Base-by-base conservation (phyloP, 2,888 invertebrate genomes). In the Hedychridium roseum region DNA sequence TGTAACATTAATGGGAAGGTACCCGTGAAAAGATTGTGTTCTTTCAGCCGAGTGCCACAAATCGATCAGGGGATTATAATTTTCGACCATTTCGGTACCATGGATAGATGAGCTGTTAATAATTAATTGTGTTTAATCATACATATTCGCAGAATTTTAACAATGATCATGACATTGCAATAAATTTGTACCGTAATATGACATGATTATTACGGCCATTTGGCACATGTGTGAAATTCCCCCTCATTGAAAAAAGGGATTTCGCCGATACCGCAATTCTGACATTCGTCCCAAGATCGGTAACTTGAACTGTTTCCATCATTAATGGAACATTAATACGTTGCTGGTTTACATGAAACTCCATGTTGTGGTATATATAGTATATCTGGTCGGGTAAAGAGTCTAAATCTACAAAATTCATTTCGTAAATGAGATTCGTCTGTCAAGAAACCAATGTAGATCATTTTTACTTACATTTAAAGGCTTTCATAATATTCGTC, bases 11-110 rank as follows among this genome's bases (percentile, higher is more conserved):
- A 87, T 81, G 0, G 88, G 88, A 2, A 88, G 66, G 59, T 88
- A 88, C 0, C 85, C 84, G 1, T 89, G 85, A 46, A 88, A 74
- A 0, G 88, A 88, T 64, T 88, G 86, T 50, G 87, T 86, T n/a
- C 88, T 83, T 15, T 87, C 83, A 1, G 86, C 87, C 5, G 84
- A 83, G 61, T 88, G 88, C 67, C 86, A 85, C 0, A 86, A 81
- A 63, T 85, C 84, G 0, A 85, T 78, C 6, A 89, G 79, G 0
- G 88, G 88, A 58, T 88, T 89, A 50, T 86, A 87, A 76, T 57
- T 80, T 78, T 79, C 78, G 36, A 80, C 68, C 5, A 66, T 65
- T 55, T 80, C 78, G 17, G 77, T 71, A 2, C 83, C 82, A 61
- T 84, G 84, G 49, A 84, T 81, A 1, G 83, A 83, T 55, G 84